Conservation (phyloP, 64 coral and sea anemone species). For the Porites australiensis region DNA sequence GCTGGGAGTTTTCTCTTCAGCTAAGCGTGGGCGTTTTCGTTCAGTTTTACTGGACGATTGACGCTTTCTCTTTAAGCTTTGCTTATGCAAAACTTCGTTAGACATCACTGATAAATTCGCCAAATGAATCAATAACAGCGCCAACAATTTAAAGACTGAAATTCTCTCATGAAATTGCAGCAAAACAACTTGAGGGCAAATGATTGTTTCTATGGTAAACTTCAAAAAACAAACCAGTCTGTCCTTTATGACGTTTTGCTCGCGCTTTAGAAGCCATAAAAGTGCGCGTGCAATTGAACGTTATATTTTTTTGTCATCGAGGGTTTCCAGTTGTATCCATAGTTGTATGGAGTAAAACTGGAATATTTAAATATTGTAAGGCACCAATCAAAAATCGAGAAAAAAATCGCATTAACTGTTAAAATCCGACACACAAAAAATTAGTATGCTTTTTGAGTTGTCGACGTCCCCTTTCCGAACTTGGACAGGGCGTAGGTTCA, state of each 20-base stretch:
- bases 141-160: background rate
- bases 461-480: too few relatives aligned
- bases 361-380: too few relatives aligned
- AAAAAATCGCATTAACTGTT: too few relatives aligned
- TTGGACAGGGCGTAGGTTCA: too few relatives aligned
- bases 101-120: background rate
- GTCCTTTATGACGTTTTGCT: conserved; percentile 10
- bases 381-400: too few relatives aligned
- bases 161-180: background rate
- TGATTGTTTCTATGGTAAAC: conserved; percentile 20
- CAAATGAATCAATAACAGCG: background rate
- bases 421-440: too few relatives aligned
- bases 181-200: background rate
- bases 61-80: background rate
- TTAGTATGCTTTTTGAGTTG: too few relatives aligned
- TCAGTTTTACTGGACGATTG: background rate
- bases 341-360: too few relatives aligned
- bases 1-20: background rate
- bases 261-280: background rate
- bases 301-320: too few relatives aligned
- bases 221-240: background rate
- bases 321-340: too few relatives aligned
- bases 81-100: background rate
- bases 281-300: background rate
- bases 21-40: background rate